Base-by-base conservation (phyloP, 2,888 invertebrate species). In the Sicus ferrugineus region DNA sequence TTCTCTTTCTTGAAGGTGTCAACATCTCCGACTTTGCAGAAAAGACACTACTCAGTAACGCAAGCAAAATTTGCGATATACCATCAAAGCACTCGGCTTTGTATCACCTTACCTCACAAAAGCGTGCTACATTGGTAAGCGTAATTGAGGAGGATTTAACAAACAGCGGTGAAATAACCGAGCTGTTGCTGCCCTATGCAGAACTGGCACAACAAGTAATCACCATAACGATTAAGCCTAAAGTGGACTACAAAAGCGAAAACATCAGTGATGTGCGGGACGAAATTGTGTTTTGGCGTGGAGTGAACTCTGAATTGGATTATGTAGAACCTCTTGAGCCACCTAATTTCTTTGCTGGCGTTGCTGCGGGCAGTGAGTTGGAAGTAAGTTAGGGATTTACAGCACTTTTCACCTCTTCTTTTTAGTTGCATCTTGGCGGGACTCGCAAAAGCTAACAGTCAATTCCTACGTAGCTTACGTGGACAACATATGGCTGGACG, bases 261-360 rank as follows among this genome's bases (percentile, higher is more conserved):
- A 77, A 81, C 58, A 77, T 83, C 26, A 73, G 73, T 5, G 73
- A 73, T 14, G 75, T 79, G n/a, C 73, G 74, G 16, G 80, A 82
- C 48, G 78, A 79, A 56, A 77, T 81, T 23, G 79, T 81, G 4
- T 81, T 85, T 48, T 68, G 83, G 2, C 77, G 81, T 11, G 79
- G 77, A 0, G 77, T 85, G 1, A 81, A 80, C 5, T 77, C 78
- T 0, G 70, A 74, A 38, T 65, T 74, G 9, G 68, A 75, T 16
- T 72, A 76, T 38, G 64, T 80, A 0, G 69, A 75, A 6, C 76
- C 80, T 6, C 69, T 85, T n/a, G 80, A 84, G 68, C 75, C 81
- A 11, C 85, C 85, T 0, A 85, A 85, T 72, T 85, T 85, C 46
- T 80, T 85, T 64, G 80, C 79, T 0, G 85, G 85, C 2, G 79